A percentile compares a stretch with the other conserved stretches of the same genome.
Evolutionary conservation across 2,113 vertebrate species (phyloP).

Genomic region (Ivindomyrus marchei): DNA sequence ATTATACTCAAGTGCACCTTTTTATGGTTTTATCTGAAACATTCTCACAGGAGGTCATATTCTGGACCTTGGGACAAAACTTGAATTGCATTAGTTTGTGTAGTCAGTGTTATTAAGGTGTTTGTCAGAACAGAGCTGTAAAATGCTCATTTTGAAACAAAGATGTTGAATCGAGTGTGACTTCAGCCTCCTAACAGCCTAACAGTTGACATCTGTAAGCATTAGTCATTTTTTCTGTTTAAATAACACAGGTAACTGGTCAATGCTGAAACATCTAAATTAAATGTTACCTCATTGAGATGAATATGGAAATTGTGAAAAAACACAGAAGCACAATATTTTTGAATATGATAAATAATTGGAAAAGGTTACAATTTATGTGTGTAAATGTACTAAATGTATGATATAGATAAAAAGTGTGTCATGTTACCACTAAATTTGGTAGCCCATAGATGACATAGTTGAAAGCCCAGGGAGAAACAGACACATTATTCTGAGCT

Average conservation of each 20-base stretch:
- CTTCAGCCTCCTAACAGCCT: background rate
- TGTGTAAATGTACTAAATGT: background rate
- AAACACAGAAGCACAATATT: background rate
- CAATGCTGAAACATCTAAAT: background rate
- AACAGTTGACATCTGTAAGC: background rate
- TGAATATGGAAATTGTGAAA: background rate
- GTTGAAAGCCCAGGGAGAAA: constrained; percentile 50
- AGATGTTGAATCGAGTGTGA: background rate
- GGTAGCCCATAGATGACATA: constrained; percentile 72
- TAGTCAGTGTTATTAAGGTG: background rate
- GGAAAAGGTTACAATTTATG: background rate
- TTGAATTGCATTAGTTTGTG: background rate
- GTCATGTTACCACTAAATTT: constrained; percentile 49
- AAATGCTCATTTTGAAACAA: background rate
- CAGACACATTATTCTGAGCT: constrained; percentile 10
- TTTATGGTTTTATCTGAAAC: too few relatives aligned
- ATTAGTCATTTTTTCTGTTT: background rate
- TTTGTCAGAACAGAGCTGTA: background rate
- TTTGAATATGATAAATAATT: background rate
- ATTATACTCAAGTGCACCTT: too few relatives aligned
- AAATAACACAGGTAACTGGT: background rate
- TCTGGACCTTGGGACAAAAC: too few relatives aligned
- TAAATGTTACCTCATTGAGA: background rate
- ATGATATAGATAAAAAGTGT: background rate
- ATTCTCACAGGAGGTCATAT: too few relatives aligned